Evolutionary conservation across 2,113 vertebrate species (phyloP), one percentile per base, ranked within the genome.

Genomic region (Sinocyclocheilus anshuiensis): DNA sequence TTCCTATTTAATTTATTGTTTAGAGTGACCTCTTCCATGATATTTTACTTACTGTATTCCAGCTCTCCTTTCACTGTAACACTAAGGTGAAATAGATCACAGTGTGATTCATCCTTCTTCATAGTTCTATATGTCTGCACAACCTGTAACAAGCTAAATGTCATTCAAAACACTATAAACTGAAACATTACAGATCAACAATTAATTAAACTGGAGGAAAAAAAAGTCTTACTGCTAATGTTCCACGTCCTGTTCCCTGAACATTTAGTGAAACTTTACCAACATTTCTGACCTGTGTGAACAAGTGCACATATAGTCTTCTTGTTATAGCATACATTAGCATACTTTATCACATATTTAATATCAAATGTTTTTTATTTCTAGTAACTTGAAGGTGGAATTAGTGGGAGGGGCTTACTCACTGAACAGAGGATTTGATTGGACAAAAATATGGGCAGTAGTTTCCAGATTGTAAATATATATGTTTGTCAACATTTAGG

Each of bases 51-150:
- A 87, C 87, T 45, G 48, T 84, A 77, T 1, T 26, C 10, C 18
- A 91, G 45, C 22, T 91, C 89, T 39, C 90, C 85, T 24, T 90
- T 87, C 79, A 92, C 72, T n/a, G 13, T 78, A 26, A 92, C 87
- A 61, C 39, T 87, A 48, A 92, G 86, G 26, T 81, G 18, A 45
- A 88, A 90, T 6, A 85, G 61, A 48, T 89, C 85, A 85, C 91
- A 92, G 55, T 81, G 13, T 0, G 86, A 81, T 61, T 82, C 84
- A 1, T 86, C 81, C 55, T 63, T 88, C 22, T 86, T 86, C 86
- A 92, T 74, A 36, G 89, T 84, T 71, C 89, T 88, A 61, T 90
- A 92, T 1, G 67, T 89, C n/a, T 92, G 90, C 18, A 87, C 24
- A 71, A 92, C 13, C 91, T 92, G 63, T 50, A 26, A 65, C 29